A percentile compares a stretch with the other conserved stretches of the same genome.
Evolutionary conservation across 2,797 vertebrate species (phyloP).

Genomic region (Ispidina lecontei): DNA sequence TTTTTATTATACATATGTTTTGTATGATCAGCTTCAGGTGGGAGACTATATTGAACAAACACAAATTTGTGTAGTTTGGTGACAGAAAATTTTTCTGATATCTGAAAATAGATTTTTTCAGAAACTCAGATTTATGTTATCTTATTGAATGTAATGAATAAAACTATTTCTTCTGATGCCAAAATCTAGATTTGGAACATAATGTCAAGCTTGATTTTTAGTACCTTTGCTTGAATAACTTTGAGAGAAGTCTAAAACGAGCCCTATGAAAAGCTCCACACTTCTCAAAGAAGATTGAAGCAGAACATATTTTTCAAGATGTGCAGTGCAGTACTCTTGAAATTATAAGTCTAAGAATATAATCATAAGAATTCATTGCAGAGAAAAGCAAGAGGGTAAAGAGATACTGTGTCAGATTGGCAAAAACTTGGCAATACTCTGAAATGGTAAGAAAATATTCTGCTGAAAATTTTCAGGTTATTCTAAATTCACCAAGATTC

Average conservation of each 20-base stretch:
- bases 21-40: background rate
- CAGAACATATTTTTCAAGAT: background rate
- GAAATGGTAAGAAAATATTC: background rate
- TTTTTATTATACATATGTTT: background rate
- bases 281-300: background rate
- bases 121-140: background rate
- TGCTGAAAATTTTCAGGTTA: background rate
- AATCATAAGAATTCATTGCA: background rate
- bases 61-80: background rate
- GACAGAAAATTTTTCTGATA: background rate
- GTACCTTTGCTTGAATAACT: background rate
- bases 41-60: background rate
- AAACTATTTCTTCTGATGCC: background rate
- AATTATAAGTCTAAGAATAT: no score
- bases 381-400: background rate
- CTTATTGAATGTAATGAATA: background rate
- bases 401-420: background rate
- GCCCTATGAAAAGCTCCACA: background rate
- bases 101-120: background rate
- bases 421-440: background rate
- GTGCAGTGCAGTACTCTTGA: no score
- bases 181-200: background rate
- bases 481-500: background rate
- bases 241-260: background rate
- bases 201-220: background rate